Evolutionary conservation across 1,140 invertebrate species (phyloP), one percentile per base, ranked within the genome.

Genomic region (Euschistus heros): DNA sequence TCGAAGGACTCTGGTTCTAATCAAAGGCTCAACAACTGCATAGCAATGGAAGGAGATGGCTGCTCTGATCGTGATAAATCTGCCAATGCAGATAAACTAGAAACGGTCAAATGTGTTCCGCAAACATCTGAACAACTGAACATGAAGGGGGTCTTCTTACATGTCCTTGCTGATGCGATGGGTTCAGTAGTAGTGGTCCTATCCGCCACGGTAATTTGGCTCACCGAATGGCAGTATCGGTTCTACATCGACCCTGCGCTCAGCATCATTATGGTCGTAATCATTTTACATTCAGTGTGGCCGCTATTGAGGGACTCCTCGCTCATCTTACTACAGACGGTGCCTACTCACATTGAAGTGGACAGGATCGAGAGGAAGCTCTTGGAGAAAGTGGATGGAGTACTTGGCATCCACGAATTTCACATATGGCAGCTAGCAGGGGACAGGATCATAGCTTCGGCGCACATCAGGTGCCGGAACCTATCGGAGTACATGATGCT

Each of bases 111-210:
- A 10, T 20, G n/a, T 18, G 1, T 8, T 7, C 82, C 85, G 68
- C 74, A 77, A 57, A 81, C 87, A 0, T 84, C 84, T 27, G 20
- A 22, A 18, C 88, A 96, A 73, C 88, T 99, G 86, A 99, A 99
- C 74, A 98, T 98, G 91, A 82, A 89, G 55, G 95, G 94, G 18
- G 97, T 98, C 0, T 99, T 98, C 75, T 80, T 99, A 50, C 97
- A 99, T 76, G 88, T 99, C 3, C 74, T 99, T 5, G 96, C 94
- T 24, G 97, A 99, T 80, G 96, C 96, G 24, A 77, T 97, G 44
- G 90, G 90, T 59, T 99, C 97, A 2, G 86, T 99, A 0, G 94
- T 99, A 74, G 97, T 99, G 5, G 89, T 99, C 20, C 86, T 90
- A 62, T 97, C 94, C 59, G 94, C 94, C 3, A 74, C 95, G 54